Conservation (phyloP, 2,797 vertebrate genomes). For the Jordanella pulchra region DNA sequence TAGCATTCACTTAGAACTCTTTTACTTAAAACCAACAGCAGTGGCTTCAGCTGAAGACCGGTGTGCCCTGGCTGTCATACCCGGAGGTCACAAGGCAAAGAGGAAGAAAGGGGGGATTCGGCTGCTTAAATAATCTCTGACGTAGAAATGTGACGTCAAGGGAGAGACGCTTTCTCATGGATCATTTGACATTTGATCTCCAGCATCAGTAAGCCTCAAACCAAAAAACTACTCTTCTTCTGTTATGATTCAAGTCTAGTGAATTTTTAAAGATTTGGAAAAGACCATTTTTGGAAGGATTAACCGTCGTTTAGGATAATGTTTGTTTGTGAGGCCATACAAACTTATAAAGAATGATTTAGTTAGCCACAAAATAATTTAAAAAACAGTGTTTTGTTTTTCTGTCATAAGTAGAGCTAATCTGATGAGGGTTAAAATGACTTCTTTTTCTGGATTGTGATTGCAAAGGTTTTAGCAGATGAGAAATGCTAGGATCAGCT, state of each 20-base stretch:
- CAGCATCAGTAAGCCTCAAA: neutral
- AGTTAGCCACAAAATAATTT: conserved; percentile 12
- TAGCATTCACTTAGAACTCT: too few relatives aligned
- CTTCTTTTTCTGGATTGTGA: conserved; percentile 7
- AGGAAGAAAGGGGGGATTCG: too few relatives aligned
- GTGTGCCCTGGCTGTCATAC: too few relatives aligned
- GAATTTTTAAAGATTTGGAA: neutral
- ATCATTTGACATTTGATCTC: too few relatives aligned
- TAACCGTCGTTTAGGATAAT: neutral
- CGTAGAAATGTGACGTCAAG: too few relatives aligned
- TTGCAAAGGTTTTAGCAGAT: conserved; percentile 37
- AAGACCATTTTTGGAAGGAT: neutral
- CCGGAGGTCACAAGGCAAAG: too few relatives aligned
- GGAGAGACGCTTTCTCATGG: too few relatives aligned
- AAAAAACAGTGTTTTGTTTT: conserved; percentile 12
- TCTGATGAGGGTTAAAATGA: conserved; percentile 1
- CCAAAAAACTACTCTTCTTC: neutral
- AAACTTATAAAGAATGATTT: conserved; percentile 35
- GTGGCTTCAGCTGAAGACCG: too few relatives aligned
- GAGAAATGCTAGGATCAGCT: conserved; percentile 32
- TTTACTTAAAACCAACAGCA: too few relatives aligned
- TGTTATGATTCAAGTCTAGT: neutral
- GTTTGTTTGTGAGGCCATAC: conserved; percentile 17
- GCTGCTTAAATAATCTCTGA: too few relatives aligned
- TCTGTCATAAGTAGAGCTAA: conserved; percentile 23